A percentile compares a stretch with the other conserved stretches of the same genome.
phyloP scores from a whole-genome alignment of 2,113 vertebrate species.

The Martes martes region DNA sequence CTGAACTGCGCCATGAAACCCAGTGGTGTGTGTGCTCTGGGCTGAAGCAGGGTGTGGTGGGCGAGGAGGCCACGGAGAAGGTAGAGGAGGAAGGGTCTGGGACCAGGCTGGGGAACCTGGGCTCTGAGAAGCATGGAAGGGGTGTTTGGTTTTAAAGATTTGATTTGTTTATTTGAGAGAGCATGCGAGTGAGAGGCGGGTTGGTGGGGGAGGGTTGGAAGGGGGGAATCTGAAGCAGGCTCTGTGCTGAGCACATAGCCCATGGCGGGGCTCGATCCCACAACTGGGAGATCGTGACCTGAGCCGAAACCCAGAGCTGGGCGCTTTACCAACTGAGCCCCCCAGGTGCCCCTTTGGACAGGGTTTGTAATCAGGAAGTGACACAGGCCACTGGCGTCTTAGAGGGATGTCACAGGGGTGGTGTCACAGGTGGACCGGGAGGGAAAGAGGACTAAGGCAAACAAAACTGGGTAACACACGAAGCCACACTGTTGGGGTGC shows the following conservation, averaged over 20 bases:
- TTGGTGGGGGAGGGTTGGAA: too few relatives aligned
- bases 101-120: too few relatives aligned
- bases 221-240: neutral
- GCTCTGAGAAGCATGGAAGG: neutral
- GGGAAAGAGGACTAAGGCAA: neutral
- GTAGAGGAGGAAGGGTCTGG: neutral
- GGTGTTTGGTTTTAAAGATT: neutral
- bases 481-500: accelerated
- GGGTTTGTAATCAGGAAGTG: neutral
- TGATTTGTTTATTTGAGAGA: neutral
- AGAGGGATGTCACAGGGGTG: neutral
- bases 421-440: neutral
- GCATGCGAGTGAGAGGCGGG: neutral
- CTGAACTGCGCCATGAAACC: neutral
- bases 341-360: neutral
- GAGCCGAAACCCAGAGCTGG: neutral
- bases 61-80: neutral
- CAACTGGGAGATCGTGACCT: neutral
- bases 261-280: neutral
- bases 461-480: neutral
- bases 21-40: neutral
- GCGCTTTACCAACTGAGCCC: neutral
- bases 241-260: neutral
- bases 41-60: neutral
- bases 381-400: neutral